Evolutionary conservation across 2,113 vertebrate genomes (phyloP).

Genomic region (Ceyx cyanopectus): DNA sequence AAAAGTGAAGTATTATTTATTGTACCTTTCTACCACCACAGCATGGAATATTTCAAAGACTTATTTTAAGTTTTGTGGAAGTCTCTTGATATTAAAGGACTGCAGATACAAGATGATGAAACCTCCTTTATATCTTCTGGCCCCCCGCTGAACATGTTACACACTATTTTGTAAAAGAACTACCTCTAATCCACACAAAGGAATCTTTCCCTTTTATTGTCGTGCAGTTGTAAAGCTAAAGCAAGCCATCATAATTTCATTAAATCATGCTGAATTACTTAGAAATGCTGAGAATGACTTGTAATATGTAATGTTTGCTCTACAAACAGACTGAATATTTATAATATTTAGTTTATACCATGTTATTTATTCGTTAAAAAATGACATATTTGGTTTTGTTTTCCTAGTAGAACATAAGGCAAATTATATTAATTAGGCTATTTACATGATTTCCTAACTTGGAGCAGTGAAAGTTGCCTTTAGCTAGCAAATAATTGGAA

Average conservation of each 20-base stretch:
- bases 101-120: constrained; percentile 68
- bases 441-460: constrained; percentile 85
- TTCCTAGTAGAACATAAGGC: constrained; percentile 78
- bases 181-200: constrained; percentile 58
- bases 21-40: constrained; percentile 60
- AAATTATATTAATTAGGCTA: constrained; percentile 87
- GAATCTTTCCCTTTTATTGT: constrained; percentile 57
- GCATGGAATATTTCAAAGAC: constrained; percentile 72
- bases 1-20: constrained; percentile 76
- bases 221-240: constrained; percentile 57
- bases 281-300: constrained; percentile 39
- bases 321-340: constrained; percentile 68
- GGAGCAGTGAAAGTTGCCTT: constrained; percentile 80
- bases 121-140: constrained; percentile 36
- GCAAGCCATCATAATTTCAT: constrained; percentile 61
- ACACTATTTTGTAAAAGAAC: constrained; percentile 32
- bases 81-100: constrained; percentile 72
- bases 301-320: constrained; percentile 68
- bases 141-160: constrained; percentile 32
- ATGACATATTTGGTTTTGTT: constrained; percentile 83
- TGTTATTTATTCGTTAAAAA: constrained; percentile 75
- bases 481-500: constrained; percentile 85
- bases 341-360: constrained; percentile 72
- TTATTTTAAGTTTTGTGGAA: constrained; percentile 71
- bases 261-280: constrained; percentile 69